Percentiles rank a stretch among this genome's conserved stretches.
phyloP scores from a whole-genome alignment of 2,113 vertebrate species.

The Zingel zingel region DNA sequence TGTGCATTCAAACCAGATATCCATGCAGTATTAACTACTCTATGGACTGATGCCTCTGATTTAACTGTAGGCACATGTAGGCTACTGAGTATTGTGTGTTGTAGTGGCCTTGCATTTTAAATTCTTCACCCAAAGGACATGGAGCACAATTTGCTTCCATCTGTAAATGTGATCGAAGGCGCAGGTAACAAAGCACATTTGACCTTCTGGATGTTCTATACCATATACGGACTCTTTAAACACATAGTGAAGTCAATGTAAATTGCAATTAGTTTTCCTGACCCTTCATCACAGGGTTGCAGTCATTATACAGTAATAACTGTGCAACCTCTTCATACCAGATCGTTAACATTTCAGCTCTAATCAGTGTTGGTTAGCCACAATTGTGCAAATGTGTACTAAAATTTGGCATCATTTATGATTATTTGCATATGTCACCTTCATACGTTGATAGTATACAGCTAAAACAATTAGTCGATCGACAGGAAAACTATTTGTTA shows the following conservation, averaged over 20 bases:
- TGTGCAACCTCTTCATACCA: background rate
- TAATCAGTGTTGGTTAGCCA: background rate
- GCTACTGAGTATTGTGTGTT: background rate
- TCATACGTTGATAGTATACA: background rate
- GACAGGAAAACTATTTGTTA: too few relatives aligned
- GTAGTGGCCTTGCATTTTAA: background rate
- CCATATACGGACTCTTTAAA: background rate
- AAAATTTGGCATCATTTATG: background rate
- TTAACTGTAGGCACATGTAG: background rate
- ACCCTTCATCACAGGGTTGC: background rate
- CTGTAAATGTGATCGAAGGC: constrained; percentile 20
- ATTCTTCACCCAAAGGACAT: background rate
- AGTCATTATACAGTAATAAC: background rate
- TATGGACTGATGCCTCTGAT: background rate
- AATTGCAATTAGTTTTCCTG: too few relatives aligned
- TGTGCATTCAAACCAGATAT: background rate
- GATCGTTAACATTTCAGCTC: background rate
- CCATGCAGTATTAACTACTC: background rate
- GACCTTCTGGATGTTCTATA: constrained; percentile 5
- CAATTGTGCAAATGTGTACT: too few relatives aligned
- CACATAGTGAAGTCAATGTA: background rate
- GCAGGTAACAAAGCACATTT: background rate
- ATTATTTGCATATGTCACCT: background rate
- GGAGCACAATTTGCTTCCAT: constrained; percentile 7
- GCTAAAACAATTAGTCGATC: background rate